Base-by-base conservation (phyloP, 2,797 vertebrate species). In the Danio jaintianensis region DNA sequence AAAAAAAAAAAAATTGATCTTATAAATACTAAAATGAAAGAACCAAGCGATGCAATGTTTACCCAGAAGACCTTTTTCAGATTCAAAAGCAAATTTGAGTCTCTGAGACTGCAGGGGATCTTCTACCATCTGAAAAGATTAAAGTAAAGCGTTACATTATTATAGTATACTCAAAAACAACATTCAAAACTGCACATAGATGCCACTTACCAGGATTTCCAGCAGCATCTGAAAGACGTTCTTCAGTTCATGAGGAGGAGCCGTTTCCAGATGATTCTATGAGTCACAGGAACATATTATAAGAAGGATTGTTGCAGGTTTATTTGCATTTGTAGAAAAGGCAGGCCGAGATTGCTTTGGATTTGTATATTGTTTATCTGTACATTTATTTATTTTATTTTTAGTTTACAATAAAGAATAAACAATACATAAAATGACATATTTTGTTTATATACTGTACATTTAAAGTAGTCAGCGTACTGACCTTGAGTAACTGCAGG, bases 41-140 rank as follows among this genome's bases (percentile, higher is more conserved):
- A 36, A 1, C 52, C 15, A 40, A 9, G 12, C 43, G 1, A 7
- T 50, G 16, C 7, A 9, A 5, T 18, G 94, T 94, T 84, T 94
- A 95, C 98, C 97, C 87, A 99, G 89, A 86, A 99, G 93, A 71
- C 98, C 98, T 91, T 97, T 98, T 82, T 99, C 98, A 5, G 97
- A 97, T 91, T 99, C 98, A 90, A 99, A 99, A 2, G 97, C 97
- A 89, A 97, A 98, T 88, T 98, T 98, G 79, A 99, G 93, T 87
- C 98, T 95, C 79, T 98, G 96, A 72, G 95, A 89, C 88, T 99
- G 98, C 75, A 99, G 93, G 55, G 96, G 95, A 74, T 99, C 98
- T 90, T 99, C 97, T 85, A 96, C 93, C 63, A 98, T 95, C 98
- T 99, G 87, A 62, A 40, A 29, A 77, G 63, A 75, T 15, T 4